Evolutionary conservation across 2,797 vertebrate genomes (phyloP), one percentile per base, ranked within the genome.

Genomic region (Centropyge bicolor): DNA sequence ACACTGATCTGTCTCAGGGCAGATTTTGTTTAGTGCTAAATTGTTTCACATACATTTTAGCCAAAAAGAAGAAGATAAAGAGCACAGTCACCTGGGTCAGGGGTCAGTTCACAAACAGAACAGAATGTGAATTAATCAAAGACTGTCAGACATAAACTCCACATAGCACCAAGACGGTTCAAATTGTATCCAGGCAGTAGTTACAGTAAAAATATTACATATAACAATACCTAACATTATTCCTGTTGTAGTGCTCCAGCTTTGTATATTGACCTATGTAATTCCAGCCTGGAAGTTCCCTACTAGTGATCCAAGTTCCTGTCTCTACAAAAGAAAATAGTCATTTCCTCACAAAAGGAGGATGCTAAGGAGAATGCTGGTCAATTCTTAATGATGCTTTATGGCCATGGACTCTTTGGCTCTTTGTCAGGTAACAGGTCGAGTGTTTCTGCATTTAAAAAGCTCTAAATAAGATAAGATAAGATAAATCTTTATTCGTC

Each of bases 311-410:
- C 60, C 13, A 55, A 24, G 35, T 41, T 76, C 41, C 17, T 49
- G 35, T 67, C 49, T 62, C 20, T 41, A n/a, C 14, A 66, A n/a
- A 49, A 57, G 8, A 7, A 57, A 71, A 56, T 4, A 13, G 0
- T 7, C n/a, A 12, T 46, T 54, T 73, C 20, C 35, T 60, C 31
- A 46, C 5, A 54, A 52, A 55, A 64, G 10, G 13, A 62, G 31
- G 45, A 57, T 27, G 38, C 27, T 52, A 55, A 64, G 10, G 13
- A 62, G 31, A 36, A 57, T 27, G 38, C 27, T 52, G 6, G 6
- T 41, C 27, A 55, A 48, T 67, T 51, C 5, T 24, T 64, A 16
- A 70, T 54, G 45, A 70, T 48, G 40, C 6, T 60, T 65, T 54
- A 46, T 0, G 4, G 11, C n/a, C n/a, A 41, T 77, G 6, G 12